These are phyloP conservation scores for Panulirus ornatus DNA, from an alignment of 1,140 invertebrate genomes.

Conservation along the genomic window DNA sequence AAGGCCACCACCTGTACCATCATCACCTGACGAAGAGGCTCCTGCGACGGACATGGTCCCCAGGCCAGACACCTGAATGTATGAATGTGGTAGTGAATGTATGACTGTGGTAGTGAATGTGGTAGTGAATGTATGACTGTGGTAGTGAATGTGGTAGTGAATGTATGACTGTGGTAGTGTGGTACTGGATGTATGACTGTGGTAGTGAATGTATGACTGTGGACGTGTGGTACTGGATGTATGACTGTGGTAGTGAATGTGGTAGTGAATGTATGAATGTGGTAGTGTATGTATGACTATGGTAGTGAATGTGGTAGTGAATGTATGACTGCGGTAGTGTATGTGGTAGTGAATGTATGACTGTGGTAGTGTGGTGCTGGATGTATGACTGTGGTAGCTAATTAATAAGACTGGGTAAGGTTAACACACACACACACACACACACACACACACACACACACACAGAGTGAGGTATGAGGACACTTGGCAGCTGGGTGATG, in stretches of 20 bases:
- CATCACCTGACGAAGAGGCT: no score
- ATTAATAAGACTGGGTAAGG: no score
- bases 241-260: background rate
- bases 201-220: background rate
- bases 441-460: constrained; percentile 31
- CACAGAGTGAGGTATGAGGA: background rate
- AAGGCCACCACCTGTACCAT: no score
- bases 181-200: background rate
- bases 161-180: background rate
- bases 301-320: background rate
- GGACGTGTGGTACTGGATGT: background rate
- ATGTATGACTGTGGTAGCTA: no score
- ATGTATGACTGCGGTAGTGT: background rate
- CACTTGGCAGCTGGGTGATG: no score
- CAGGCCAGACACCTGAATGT: no score
- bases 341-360: background rate
- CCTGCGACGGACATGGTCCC: no score
- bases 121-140: background rate
- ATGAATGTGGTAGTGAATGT: no score
- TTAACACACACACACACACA: constrained; percentile 34
- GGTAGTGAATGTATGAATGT: background rate
- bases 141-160: no score
- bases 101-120: no score
- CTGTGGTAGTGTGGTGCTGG: no score
- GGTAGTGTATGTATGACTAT: background rate